These are phyloP conservation scores for Lymantria dispar DNA, from an alignment of 2,888 invertebrate species.

Conservation along the genomic window DNA sequence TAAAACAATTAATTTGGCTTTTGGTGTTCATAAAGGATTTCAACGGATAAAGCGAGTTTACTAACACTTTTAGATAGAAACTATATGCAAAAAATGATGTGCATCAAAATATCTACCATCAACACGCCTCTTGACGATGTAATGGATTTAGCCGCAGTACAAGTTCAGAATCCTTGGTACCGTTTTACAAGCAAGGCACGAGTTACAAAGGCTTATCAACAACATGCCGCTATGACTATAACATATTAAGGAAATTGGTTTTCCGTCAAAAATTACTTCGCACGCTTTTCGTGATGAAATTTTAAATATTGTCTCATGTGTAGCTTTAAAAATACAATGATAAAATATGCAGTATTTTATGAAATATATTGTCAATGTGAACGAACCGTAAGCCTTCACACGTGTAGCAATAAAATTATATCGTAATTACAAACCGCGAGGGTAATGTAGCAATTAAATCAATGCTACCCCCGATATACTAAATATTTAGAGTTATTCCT, in stretches of 20 bases:
- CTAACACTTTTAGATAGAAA: conserved; percentile 14
- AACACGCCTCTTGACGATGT: conserved; percentile 55
- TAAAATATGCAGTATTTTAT: not conserved
- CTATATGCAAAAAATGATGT: conserved; percentile 39
- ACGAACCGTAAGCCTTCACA: conserved; percentile 2
- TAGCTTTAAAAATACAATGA: not conserved
- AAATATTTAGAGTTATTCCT: not conserved
- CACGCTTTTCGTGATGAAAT: conserved; percentile 1
- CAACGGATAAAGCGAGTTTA: conserved; percentile 52
- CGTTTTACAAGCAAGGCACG: conserved; percentile 44
- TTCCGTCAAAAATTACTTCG: conserved; percentile 11
- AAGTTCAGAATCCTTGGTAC: conserved; percentile 47
- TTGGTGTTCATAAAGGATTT: conserved; percentile 55
- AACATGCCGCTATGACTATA: conserved; percentile 28
- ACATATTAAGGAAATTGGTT: conserved; percentile 34
- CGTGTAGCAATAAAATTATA: conserved; percentile 3
- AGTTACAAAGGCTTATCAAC: conserved; percentile 38
- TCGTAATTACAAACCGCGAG: not conserved
- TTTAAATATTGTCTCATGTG: not conserved
- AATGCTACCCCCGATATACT: not conserved
- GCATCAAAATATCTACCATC: conserved; percentile 58
- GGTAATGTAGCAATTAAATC: conserved; percentile 1
- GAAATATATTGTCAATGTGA: not conserved
- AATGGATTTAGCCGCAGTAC: conserved; percentile 63
- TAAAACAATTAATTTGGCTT: conserved; percentile 41